Percentiles rank a stretch among this genome's conserved stretches.
Evolutionary conservation across 2,113 vertebrate species (phyloP).

Genomic region (Merops nubicus): DNA sequence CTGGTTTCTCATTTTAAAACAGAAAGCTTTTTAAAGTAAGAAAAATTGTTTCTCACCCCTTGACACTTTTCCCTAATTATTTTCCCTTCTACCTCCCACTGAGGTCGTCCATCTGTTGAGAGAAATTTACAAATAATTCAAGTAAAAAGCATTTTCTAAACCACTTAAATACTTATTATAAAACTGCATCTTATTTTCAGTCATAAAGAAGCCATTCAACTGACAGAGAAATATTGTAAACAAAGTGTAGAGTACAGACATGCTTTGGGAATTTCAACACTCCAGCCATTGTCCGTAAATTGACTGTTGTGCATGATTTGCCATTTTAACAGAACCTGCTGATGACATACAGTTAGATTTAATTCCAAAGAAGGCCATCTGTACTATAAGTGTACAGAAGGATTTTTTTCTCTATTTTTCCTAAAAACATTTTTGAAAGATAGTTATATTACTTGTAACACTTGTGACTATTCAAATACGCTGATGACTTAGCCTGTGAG

Average conservation of each 20-base stretch:
- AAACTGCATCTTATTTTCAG: neutral
- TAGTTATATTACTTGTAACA: neutral
- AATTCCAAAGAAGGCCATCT: neutral
- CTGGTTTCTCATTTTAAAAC: neutral
- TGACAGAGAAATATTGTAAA: neutral
- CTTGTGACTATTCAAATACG: neutral
- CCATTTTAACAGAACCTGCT: neutral
- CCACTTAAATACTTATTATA: neutral
- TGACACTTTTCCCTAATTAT: conserved; percentile 93
- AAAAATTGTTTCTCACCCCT: conserved; percentile 85
- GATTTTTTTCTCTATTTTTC: neutral
- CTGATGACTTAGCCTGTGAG: neutral
- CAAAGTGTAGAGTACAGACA: neutral
- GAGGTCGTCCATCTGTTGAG: conserved; percentile 91
- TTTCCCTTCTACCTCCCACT: conserved; percentile 98
- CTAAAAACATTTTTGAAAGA: neutral
- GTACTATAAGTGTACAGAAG: accelerated
- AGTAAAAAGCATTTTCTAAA: conserved; percentile 19
- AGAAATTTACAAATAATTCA: conserved; percentile 69
- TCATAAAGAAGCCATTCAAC: neutral
- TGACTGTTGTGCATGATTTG: neutral
- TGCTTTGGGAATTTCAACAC: neutral
- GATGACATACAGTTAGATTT: accelerated
- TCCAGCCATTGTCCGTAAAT: accelerated
- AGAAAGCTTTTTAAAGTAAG: conserved; percentile 41